Percentiles rank a stretch among this genome's conserved stretches.
Evolutionary conservation across 1,140 invertebrate genomes (phyloP).

Genomic region (Paramacrobiotus metropolitanus): DNA sequence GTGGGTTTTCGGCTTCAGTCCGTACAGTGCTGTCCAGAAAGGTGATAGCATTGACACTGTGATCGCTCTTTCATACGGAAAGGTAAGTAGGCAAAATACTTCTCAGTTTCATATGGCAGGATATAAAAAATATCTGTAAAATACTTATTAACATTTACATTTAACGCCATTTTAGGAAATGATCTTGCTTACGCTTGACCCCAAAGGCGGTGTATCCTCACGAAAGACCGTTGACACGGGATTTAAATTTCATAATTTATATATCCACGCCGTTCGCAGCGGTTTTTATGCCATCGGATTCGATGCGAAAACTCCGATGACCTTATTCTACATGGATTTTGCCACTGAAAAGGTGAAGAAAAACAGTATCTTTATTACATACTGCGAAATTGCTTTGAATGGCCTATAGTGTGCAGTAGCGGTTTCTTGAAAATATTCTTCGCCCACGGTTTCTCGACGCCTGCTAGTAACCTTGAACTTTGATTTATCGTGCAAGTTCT

Average conservation of each 20-base stretch:
- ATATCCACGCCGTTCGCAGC: not conserved
- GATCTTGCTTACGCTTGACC: not conserved
- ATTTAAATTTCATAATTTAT: not conserved
- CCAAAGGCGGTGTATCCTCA: not conserved
- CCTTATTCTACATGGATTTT: not conserved
- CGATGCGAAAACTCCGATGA: conserved; percentile 4
- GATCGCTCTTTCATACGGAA: not conserved
- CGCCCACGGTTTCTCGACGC: too few species aligned
- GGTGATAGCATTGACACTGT: not conserved
- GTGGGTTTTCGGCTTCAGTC: not conserved
- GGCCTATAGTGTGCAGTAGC: too few species aligned
- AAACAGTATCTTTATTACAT: too few species aligned
- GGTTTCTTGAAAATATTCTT: too few species aligned
- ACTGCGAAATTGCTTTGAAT: too few species aligned
- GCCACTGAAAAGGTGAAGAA: not conserved
- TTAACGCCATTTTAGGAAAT: too few species aligned
- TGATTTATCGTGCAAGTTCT: too few species aligned
- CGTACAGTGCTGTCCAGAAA: not conserved
- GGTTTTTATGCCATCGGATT: not conserved
- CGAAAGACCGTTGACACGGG: not conserved
- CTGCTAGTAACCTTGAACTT: too few species aligned
- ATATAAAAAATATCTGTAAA: too few species aligned
- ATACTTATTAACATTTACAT: too few species aligned
- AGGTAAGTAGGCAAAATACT: too few species aligned
- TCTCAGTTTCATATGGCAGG: too few species aligned